phyloP scores from a whole-genome alignment of 2,113 vertebrate genomes.

The Tringa solitaria region DNA sequence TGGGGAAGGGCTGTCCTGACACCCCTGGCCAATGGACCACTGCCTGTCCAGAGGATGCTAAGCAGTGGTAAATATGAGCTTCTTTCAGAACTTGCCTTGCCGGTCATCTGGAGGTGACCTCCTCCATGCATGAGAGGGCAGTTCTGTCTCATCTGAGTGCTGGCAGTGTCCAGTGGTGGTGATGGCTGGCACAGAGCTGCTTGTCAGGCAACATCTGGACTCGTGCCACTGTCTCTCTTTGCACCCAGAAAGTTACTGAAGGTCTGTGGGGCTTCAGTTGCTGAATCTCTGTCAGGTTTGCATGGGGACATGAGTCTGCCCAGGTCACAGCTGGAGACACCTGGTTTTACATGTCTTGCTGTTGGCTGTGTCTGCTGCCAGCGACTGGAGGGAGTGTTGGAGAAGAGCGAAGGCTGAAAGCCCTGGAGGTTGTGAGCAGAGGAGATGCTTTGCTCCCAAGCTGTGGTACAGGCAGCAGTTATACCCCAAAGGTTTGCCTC shows the following conservation, averaged over 20 bases:
- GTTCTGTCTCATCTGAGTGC: background rate
- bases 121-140: background rate
- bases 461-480: background rate
- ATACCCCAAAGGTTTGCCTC: background rate
- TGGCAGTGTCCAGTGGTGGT: background rate
- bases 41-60: background rate
- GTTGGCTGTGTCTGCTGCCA: background rate
- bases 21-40: background rate
- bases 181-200: background rate
- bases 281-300: background rate
- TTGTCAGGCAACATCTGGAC: background rate
- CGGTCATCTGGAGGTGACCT: background rate
- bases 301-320: rapidly evolving
- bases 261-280: background rate
- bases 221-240: background rate
- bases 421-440: background rate
- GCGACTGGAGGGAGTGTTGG: background rate
- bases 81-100: background rate
- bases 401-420: background rate
- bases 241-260: background rate
- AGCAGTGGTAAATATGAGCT: background rate
- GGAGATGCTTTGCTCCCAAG: rapidly evolving
- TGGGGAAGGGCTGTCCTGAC: background rate
- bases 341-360: background rate
- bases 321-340: background rate